A percentile compares a stretch with the other conserved stretches of the same genome.
Conservation (phyloP, 2,113 vertebrate genomes). For the Pyrgilauda ruficollis region DNA sequence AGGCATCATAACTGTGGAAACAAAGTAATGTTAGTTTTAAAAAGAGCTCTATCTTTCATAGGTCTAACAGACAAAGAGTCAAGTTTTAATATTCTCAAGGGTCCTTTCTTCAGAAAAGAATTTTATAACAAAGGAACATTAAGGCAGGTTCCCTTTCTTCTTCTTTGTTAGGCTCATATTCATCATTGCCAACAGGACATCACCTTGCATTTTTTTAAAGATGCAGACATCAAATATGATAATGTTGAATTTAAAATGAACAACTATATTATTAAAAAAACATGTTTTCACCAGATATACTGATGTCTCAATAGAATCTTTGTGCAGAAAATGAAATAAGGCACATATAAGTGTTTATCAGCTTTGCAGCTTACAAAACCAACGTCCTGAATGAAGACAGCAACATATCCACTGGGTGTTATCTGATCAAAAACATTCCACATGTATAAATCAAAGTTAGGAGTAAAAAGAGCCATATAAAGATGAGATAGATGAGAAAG, state of each 20-base stretch:
- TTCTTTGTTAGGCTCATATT: background rate
- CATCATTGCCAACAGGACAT: constrained; percentile 28
- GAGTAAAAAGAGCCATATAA: background rate
- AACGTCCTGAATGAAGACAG: constrained; percentile 52
- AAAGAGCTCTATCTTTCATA: background rate
- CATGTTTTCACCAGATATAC: constrained; percentile 58
- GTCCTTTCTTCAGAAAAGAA: constrained; percentile 46
- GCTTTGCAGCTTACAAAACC: constrained; percentile 43
- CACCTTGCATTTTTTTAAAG: constrained; percentile 61
- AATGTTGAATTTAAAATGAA: constrained; percentile 60
- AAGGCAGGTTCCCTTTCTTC: constrained; percentile 3
- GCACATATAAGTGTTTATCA: constrained; percentile 44
- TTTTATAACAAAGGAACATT: constrained; percentile 33
- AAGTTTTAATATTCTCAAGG: constrained; percentile 51
- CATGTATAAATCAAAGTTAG: constrained; percentile 34
- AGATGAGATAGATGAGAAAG: constrained; percentile 28
- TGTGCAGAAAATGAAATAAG: constrained; percentile 60
- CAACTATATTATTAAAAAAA: constrained; percentile 52
- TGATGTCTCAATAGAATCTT: constrained; percentile 56
- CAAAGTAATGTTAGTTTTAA: constrained; percentile 31
- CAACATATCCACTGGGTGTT: constrained; percentile 31
- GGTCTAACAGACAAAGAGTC: constrained; percentile 12
- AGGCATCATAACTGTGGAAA: constrained; percentile 16
- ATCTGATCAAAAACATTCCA: constrained; percentile 60
- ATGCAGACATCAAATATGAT: constrained; percentile 58